Evolutionary conservation across 2,797 vertebrate species (phyloP), one percentile per base, ranked within the genome.

Genomic region (Syndactyla subalaris): DNA sequence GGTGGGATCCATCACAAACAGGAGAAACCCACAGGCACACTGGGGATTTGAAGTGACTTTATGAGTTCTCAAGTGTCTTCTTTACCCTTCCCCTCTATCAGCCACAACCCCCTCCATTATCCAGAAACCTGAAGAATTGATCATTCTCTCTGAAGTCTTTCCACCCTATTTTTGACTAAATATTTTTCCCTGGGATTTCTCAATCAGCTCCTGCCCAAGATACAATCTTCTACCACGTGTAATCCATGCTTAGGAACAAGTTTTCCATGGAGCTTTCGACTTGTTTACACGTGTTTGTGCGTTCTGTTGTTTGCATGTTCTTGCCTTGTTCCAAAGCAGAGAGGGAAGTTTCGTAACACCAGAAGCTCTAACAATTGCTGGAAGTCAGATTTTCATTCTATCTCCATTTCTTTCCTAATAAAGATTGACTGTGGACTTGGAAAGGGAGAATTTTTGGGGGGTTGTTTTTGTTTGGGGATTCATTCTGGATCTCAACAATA

Each of bases 161-260:
- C 62, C 22, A n/a, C 10, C 17, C 1, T 0, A 7, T 1, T 43
- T 83, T 49, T 39, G 10, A 48, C 3, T 0, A 4, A 12, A 34
- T 24, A 5, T 15, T 66, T 78, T 63, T 24, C 41, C 48, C 8
- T 14, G 29, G 1, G 10, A 16, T 43, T 93, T 66, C 52, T 48
- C 39, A 46, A 3, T 16, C 13, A 21, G 5, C 5, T 58, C 43
- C 49, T 30, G 19, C 30, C n/a, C 10, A 48, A 43, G 48, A 34
- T 39, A 66, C 1, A 2, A 36, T 55, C 38, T 86, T 51, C 32
- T 41, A 17, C 46, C 21, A 4, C 9, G 14, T 54, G 54, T 15
- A 68, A 93, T 49, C 45, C 41, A 15, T 0, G 4, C 6, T 9
- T 5, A 19, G 76, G 26, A 88, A 32, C 0, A 66, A 74, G 12